Conservation (phyloP, 2,797 vertebrate species). For the Pyrrhura leucotis region DNA sequence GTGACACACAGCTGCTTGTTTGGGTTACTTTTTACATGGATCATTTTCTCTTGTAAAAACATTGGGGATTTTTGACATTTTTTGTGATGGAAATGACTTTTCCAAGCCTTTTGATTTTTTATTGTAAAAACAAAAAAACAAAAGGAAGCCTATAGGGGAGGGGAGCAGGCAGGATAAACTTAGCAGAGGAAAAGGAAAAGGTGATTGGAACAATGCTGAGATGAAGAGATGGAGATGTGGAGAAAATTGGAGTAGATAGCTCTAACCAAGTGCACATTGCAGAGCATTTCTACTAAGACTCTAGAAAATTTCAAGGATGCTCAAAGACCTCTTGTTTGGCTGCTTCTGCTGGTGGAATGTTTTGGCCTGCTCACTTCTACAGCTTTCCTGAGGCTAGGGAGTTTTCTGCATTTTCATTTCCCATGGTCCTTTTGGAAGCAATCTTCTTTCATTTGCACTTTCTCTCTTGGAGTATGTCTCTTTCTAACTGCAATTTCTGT, state of each 20-base stretch:
- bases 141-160: not conserved
- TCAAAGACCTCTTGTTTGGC: not conserved
- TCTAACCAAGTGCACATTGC: not conserved
- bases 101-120: not conserved
- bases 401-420: constrained; percentile 53
- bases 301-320: not conserved
- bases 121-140: not conserved
- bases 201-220: not conserved
- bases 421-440: constrained; percentile 32
- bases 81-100: not conserved
- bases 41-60: not conserved
- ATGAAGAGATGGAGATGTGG: not conserved
- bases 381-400: constrained; percentile 60
- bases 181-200: not conserved
- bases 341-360: constrained; percentile 6
- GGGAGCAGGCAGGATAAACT: not conserved
- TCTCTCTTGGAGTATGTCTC: not conserved
- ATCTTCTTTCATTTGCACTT: constrained; percentile 48
- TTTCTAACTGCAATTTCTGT: not conserved
- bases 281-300: not conserved
- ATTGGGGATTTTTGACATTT: not conserved
- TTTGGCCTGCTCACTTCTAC: constrained; percentile 11
- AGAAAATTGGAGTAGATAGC: not conserved
- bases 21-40: not conserved
- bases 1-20: not conserved